Conservation (phyloP, 2,888 invertebrate genomes). For the Ceraclea dissimilis region DNA sequence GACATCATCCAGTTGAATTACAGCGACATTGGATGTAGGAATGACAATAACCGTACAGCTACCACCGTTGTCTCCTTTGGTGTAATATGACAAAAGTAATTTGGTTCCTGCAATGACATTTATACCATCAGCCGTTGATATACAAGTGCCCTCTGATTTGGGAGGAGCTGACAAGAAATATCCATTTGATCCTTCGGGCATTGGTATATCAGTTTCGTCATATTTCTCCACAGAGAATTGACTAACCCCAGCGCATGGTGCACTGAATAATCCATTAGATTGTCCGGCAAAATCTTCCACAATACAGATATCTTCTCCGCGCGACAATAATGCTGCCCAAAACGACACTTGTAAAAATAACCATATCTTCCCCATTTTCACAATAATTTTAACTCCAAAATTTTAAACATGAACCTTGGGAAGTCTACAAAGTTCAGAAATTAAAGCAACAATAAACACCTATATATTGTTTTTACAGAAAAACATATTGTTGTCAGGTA, state of each 20-base stretch:
- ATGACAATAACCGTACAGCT: not conserved
- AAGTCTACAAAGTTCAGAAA: too few relatives aligned
- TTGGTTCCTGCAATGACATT: not conserved
- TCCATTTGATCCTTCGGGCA: not conserved
- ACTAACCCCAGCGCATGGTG: not conserved
- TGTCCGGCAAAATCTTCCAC: not conserved
- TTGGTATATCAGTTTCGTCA: not conserved
- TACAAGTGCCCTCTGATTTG: not conserved
- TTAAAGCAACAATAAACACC: too few relatives aligned
- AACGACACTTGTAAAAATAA: too few relatives aligned
- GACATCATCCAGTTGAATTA: not conserved
- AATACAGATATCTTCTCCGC: not conserved
- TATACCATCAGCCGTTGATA: not conserved
- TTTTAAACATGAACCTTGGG: too few relatives aligned
- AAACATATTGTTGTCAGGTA: too few relatives aligned
- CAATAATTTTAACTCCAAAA: too few relatives aligned
- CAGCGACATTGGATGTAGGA: not conserved
- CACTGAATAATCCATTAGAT: not conserved
- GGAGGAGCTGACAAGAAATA: not conserved
- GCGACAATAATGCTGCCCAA: too few relatives aligned
- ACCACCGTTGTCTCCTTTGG: not conserved
- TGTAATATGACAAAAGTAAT: not conserved
- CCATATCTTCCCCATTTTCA: too few relatives aligned
- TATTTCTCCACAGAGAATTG: not conserved
- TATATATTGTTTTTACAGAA: too few relatives aligned